phyloP scores from a whole-genome alignment of 1,140 invertebrate genomes.

The Coenobita brevimanus region DNA sequence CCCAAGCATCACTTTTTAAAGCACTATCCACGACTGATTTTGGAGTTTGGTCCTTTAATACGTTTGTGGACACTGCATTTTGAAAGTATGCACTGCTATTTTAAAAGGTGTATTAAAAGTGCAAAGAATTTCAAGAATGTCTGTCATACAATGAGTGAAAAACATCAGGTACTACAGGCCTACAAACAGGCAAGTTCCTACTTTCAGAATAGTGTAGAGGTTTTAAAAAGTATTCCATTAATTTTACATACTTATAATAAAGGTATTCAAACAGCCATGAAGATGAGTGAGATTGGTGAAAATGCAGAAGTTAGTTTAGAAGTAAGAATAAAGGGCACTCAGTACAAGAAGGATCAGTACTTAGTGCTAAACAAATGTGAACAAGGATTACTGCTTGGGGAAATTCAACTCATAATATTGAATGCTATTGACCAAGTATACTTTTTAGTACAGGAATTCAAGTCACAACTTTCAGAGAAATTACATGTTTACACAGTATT shows the following conservation, averaged over 20 bases:
- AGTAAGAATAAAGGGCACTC: neutral
- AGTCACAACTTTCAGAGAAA: no score
- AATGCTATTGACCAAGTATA: neutral
- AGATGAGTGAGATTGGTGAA: neutral
- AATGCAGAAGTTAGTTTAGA: slow-evolving; percentile 21
- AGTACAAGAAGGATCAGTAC: neutral
- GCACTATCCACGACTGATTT: slow-evolving; percentile 10
- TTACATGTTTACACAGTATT: neutral
- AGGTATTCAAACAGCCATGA: slow-evolving; percentile 1
- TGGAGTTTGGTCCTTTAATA: slow-evolving; percentile 24
- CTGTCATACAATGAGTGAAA: neutral
- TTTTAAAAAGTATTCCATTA: neutral
- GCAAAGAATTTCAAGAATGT: slow-evolving; percentile 14
- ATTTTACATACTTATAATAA: neutral
- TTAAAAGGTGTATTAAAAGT: slow-evolving; percentile 23
- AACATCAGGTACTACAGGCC: neutral
- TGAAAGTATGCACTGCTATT: slow-evolving; percentile 18
- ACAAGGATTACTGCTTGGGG: neutral
- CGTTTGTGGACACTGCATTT: slow-evolving; percentile 7
- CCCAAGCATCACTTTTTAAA: slow-evolving; percentile 14
- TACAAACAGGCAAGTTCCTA: neutral
- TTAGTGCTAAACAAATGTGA: neutral
- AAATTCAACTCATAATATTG: neutral
- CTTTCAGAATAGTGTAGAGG: neutral
- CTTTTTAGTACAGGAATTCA: no score